Evolutionary conservation across 1,140 invertebrate species (phyloP).

Genomic region (honey bee (Apis mellifera)): Amel_HAv3.1 CM009936.2:3019501-3020000

Average conservation of each 20-base stretch:
- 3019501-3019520: background rate
- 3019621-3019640: conserved; percentile 34
- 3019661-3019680: conserved; percentile 36
- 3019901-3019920: no score
- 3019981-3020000: no score
- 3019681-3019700: conserved; percentile 61
- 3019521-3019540: background rate
- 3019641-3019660: conserved; percentile 58
- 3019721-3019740: conserved; percentile 54
- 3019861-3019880: background rate
- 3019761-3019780: background rate
- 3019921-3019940: no score
- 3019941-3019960: no score
- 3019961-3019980: no score
- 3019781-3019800: background rate
- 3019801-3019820: background rate
- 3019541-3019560: conserved; percentile 8
- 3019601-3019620: conserved; percentile 54
- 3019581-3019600: conserved; percentile 34
- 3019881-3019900: no score
- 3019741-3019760: conserved; percentile 47
- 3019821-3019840: background rate
- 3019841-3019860: background rate
- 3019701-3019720: conserved; percentile 67
- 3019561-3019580: conserved; percentile 39